Conservation (phyloP, 2,797 vertebrate genomes). For the Meda fulgida region DNA sequence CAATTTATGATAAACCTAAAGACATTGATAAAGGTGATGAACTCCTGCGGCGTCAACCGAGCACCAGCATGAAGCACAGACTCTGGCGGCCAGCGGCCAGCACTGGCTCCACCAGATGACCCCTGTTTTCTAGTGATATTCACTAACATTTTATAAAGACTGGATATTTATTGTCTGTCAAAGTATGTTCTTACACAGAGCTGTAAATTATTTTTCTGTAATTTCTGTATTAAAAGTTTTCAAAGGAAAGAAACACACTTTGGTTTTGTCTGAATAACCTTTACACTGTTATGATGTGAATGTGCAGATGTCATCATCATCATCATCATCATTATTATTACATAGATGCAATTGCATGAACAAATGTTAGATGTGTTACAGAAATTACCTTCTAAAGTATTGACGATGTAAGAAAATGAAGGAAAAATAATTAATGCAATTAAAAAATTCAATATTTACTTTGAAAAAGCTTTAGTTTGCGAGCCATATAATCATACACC, state of each 20-base stretch:
- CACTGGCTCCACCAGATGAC: conserved; percentile 66
- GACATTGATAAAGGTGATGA: conserved; percentile 83
- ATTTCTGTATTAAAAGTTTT: conserved; percentile 10
- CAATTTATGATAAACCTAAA: conserved; percentile 88
- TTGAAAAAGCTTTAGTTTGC: neutral
- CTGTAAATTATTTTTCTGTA: neutral
- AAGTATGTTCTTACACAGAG: neutral
- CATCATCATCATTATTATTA: neutral
- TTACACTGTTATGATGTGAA: neutral
- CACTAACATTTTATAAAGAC: neutral
- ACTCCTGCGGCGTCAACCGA: conserved; percentile 84
- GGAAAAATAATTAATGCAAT: neutral
- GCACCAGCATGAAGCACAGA: conserved; percentile 89
- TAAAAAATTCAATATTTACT: rapidly evolving
- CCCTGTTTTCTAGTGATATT: neutral
- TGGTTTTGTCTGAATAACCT: neutral
- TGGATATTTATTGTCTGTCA: conserved; percentile 10
- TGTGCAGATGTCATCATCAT: neutral
- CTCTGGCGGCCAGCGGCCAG: conserved; percentile 73
- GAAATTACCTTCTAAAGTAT: neutral
- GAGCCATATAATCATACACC: neutral
- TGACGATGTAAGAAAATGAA: neutral
- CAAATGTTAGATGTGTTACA: neutral
- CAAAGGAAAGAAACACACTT: neutral
- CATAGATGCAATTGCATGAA: neutral